These are phyloP conservation scores for Eleginops maclovinus DNA, from an alignment of 2,113 vertebrate genomes.

Conservation along the genomic window DNA sequence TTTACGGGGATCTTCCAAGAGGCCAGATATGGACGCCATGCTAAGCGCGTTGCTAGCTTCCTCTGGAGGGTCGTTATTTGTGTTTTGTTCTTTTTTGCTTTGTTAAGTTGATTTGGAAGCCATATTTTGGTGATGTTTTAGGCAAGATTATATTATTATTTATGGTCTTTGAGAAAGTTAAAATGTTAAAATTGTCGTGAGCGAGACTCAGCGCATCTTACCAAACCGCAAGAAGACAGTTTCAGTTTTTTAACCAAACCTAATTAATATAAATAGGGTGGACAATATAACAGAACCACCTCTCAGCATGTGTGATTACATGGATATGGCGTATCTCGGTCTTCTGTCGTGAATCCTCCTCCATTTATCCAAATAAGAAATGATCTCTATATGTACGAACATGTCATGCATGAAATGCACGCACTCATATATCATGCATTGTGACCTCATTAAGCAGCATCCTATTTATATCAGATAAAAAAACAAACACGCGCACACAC, in stretches of 20 bases:
- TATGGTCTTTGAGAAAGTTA: too few relatives aligned
- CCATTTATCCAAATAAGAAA: slow-evolving; percentile 10
- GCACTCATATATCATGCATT: slow-evolving; percentile 13
- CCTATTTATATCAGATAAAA: slow-evolving; percentile 54
- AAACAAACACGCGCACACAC: slow-evolving; percentile 16
- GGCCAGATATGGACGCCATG: too few relatives aligned
- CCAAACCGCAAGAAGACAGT: neutral
- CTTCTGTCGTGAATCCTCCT: neutral
- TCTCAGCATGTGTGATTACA: neutral
- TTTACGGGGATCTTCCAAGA: too few relatives aligned
- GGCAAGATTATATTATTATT: too few relatives aligned
- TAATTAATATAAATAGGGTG: neutral
- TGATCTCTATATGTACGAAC: slow-evolving; percentile 4
- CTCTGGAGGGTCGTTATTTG: too few relatives aligned
- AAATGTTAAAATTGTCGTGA: too few relatives aligned
- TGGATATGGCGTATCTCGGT: neutral
- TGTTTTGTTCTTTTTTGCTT: too few relatives aligned
- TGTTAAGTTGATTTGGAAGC: too few relatives aligned
- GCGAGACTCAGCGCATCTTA: too few relatives aligned
- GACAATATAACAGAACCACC: neutral
- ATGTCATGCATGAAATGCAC: slow-evolving; percentile 8
- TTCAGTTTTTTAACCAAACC: neutral
- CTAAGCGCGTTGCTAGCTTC: too few relatives aligned
- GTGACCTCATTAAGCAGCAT: slow-evolving; percentile 62
- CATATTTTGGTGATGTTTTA: too few relatives aligned